Evolutionary conservation across 2,888 invertebrate species (phyloP).

Genomic region (Oscheius myriophilus): DNA sequence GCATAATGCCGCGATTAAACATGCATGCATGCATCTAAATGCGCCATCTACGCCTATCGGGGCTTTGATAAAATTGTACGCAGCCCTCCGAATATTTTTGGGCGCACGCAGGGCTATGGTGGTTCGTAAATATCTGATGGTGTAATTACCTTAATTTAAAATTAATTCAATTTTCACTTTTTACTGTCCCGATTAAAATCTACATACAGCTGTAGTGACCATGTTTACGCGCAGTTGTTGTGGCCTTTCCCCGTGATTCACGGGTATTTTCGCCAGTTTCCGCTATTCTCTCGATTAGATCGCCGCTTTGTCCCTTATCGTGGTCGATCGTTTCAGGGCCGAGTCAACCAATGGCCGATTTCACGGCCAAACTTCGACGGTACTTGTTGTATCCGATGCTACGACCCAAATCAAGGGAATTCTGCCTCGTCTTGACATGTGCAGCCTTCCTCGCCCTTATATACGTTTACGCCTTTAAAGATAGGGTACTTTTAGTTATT

Average conservation of each 20-base stretch:
- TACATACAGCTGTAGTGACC: constrained; percentile 7
- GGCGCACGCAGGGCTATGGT: no score
- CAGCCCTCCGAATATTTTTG: no score
- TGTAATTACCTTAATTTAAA: no score
- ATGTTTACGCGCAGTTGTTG: background rate
- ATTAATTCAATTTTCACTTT: no score
- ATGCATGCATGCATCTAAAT: no score
- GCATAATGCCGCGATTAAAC: no score
- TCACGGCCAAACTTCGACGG: constrained; percentile 14
- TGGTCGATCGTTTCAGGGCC: no score
- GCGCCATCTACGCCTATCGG: no score
- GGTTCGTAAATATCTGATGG: no score
- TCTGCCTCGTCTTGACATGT: constrained; percentile 8
- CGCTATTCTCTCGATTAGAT: constrained; percentile 3
- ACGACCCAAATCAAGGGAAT: constrained; percentile 12
- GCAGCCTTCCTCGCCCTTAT: constrained; percentile 12
- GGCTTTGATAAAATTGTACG: no score
- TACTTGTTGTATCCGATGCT: constrained; percentile 24
- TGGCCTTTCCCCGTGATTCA: background rate
- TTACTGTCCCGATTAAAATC: background rate
- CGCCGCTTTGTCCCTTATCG: constrained; percentile 6
- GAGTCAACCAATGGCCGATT: constrained; percentile 11
- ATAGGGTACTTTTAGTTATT: no score
- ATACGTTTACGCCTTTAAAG: constrained; percentile 10
- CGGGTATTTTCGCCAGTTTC: no score